phyloP scores from a whole-genome alignment of 2,113 vertebrate species.

The Eptesicus fuscus region DNA sequence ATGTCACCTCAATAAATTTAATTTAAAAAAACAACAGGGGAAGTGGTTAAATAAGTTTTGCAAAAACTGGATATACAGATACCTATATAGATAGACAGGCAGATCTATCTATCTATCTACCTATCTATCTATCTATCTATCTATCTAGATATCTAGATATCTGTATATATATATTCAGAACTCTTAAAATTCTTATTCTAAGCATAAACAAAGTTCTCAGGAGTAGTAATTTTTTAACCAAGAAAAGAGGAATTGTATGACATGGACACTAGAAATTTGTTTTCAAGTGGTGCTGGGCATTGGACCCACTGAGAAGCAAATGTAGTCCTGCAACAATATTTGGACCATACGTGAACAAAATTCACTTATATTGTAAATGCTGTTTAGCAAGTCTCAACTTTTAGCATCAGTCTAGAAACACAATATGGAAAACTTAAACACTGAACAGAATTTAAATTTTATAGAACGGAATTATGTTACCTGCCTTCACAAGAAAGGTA shows the following conservation, averaged over 20 bases:
- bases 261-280: neutral
- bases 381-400: neutral
- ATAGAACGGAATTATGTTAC: neutral
- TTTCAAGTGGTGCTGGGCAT: neutral
- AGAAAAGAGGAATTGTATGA: neutral
- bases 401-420: neutral
- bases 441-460: too few species aligned
- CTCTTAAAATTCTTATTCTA: too few species aligned
- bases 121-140: too few species aligned
- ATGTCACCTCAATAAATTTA: too few species aligned
- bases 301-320: conserved; percentile 1
- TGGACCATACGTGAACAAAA: neutral
- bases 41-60: too few species aligned
- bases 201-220: neutral
- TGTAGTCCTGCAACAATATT: neutral
- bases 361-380: neutral
- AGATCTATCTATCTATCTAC: too few species aligned
- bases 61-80: too few species aligned
- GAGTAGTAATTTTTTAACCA: neutral
- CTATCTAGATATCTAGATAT: too few species aligned
- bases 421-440: neutral
- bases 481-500: neutral
- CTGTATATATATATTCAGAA: too few species aligned
- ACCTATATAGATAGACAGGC: too few species aligned
- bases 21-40: too few species aligned